These are phyloP conservation scores for Craseonycteris thonglongyai DNA, from an alignment of 2,113 vertebrate species.

Conservation along the genomic window DNA sequence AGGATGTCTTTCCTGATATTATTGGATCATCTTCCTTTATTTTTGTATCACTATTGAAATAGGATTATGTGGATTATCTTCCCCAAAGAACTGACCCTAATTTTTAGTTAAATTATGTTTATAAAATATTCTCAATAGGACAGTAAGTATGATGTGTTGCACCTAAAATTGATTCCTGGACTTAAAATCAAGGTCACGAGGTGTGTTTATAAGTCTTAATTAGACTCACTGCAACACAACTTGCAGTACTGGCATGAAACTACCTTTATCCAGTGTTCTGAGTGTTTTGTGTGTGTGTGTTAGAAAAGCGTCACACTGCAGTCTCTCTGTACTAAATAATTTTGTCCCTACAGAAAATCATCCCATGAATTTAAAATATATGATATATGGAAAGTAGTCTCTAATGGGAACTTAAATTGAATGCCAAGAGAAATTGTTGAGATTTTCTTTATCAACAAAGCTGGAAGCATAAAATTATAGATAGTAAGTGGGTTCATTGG, in stretches of 20 bases:
- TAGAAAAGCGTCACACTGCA: not conserved
- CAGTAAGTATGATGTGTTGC: not conserved
- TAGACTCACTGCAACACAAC: not conserved
- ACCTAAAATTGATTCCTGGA: slow-evolving; percentile 9
- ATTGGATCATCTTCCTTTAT: not conserved
- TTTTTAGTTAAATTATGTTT: not conserved
- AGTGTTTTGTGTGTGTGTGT: not conserved
- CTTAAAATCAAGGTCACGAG: not conserved
- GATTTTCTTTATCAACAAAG: not conserved
- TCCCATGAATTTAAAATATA: not conserved
- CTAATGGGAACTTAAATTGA: not conserved
- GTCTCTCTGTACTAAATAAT: not conserved
- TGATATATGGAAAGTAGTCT: not conserved
- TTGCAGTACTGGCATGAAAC: slow-evolving; percentile 27
- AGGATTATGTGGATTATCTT: not conserved
- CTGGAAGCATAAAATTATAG: not conserved
- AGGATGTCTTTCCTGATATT: not conserved
- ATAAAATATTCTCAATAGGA: not conserved
- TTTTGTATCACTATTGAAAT: not conserved
- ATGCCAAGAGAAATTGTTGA: not conserved
- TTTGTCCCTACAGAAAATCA: not conserved
- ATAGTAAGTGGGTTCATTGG: not conserved
- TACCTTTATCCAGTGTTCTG: not conserved
- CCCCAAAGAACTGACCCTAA: not conserved
- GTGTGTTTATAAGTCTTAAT: slow-evolving; percentile 48